A percentile compares a stretch with the other conserved stretches of the same genome.
Evolutionary conservation across 2,797 vertebrate genomes (phyloP).

Genomic region (Sphenodon punctatus): DNA sequence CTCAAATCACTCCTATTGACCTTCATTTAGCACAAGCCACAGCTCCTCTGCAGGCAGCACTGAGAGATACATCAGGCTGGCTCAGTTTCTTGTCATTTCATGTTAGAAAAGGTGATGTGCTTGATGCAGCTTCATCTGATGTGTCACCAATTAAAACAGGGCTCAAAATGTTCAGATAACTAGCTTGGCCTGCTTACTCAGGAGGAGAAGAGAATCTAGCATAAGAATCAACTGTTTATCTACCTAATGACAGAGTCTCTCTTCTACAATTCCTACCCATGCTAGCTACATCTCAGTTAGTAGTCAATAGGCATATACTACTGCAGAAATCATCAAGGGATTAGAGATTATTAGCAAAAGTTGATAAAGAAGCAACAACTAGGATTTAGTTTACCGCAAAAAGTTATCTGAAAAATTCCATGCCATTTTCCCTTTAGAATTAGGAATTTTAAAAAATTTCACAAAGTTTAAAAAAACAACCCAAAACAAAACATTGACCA

Average conservation of each 20-base stretch:
- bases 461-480: neutral
- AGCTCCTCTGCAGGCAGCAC: neutral
- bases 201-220: neutral
- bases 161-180: neutral
- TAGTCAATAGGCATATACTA: neutral
- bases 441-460: neutral
- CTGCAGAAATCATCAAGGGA: too few relatives aligned
- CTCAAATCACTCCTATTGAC: neutral
- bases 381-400: neutral
- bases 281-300: neutral
- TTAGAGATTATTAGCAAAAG: too few relatives aligned
- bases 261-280: neutral
- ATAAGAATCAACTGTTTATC: fast-evolving
- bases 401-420: neutral
- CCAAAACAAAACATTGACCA: neutral
- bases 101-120: neutral
- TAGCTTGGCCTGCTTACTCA: neutral
- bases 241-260: neutral
- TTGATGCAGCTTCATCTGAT: neutral
- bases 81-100: neutral
- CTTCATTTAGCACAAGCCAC: neutral
- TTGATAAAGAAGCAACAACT: too few relatives aligned
- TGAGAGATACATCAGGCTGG: constrained; percentile 16
- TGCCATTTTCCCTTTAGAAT: neutral
- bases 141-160: neutral